phyloP scores from a whole-genome alignment of 2,797 vertebrate species.

The Peromyscus aztecus region DNA sequence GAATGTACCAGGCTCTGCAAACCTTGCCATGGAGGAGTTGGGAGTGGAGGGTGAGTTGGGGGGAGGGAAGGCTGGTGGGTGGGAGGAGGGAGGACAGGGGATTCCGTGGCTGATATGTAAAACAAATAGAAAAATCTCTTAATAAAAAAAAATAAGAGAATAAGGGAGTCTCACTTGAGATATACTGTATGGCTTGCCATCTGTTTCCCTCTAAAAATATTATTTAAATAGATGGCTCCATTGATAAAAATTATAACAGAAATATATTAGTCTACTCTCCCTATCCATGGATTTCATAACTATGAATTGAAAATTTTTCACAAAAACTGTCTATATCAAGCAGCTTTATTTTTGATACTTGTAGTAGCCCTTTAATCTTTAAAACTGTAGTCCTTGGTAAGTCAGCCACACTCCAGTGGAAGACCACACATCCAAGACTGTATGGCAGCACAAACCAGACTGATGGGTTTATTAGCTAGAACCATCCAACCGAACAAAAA shows the following conservation, averaged over 20 bases:
- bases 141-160: too few relatives aligned
- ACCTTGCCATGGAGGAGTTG: too few relatives aligned
- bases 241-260: constrained; percentile 62
- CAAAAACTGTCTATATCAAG: neutral
- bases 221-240: constrained; percentile 46
- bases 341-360: neutral
- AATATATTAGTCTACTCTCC: constrained; percentile 27
- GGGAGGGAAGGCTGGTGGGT: too few relatives aligned
- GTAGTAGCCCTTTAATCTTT: neutral
- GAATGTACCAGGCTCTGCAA: too few relatives aligned
- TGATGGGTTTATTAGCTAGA: neutral
- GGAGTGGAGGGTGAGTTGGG: too few relatives aligned
- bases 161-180: constrained; percentile 46
- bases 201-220: constrained; percentile 29
- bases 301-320: neutral
- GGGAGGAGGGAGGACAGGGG: too few relatives aligned
- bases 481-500: neutral
- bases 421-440: neutral
- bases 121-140: too few relatives aligned
- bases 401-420: neutral
- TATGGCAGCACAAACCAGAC: neutral
- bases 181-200: neutral
- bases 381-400: neutral
- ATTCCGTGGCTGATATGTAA: too few relatives aligned
- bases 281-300: neutral